Evolutionary conservation across 2,113 vertebrate genomes (phyloP).

Genomic region (Alaudala cheleensis): DNA sequence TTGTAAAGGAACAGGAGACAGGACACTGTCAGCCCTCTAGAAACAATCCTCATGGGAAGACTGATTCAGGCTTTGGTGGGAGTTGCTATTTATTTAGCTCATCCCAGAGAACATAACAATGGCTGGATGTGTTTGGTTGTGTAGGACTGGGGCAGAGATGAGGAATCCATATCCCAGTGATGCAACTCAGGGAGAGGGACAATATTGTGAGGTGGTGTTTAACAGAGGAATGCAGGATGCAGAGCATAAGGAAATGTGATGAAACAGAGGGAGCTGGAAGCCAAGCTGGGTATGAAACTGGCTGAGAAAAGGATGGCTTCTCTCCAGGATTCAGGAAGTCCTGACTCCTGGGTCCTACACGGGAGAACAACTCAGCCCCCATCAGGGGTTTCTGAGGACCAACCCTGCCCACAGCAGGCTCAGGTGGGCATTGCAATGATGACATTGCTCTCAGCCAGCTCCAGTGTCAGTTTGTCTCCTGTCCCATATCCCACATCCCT

Average conservation of each 20-base stretch:
- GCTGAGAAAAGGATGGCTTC: neutral
- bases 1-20: slow-evolving; percentile 18
- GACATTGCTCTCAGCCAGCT: neutral
- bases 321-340: neutral
- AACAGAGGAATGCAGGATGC: neutral
- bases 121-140: neutral
- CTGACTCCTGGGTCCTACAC: neutral
- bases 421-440: neutral
- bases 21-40: neutral
- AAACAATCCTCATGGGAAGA: neutral
- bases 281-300: neutral
- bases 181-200: neutral
- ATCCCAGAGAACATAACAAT: neutral
- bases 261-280: neutral
- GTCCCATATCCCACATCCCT: neutral
- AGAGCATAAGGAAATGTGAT: neutral
- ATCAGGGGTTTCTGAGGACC: neutral
- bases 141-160: neutral
- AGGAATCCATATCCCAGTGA: neutral
- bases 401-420: neutral
- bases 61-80: neutral
- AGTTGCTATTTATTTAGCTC: neutral
- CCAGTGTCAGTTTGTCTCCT: neutral
- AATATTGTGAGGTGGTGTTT: neutral
- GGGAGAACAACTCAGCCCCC: neutral